Evolutionary conservation across 2,888 invertebrate genomes (phyloP).

Genomic region (Tholera decimalis): DNA sequence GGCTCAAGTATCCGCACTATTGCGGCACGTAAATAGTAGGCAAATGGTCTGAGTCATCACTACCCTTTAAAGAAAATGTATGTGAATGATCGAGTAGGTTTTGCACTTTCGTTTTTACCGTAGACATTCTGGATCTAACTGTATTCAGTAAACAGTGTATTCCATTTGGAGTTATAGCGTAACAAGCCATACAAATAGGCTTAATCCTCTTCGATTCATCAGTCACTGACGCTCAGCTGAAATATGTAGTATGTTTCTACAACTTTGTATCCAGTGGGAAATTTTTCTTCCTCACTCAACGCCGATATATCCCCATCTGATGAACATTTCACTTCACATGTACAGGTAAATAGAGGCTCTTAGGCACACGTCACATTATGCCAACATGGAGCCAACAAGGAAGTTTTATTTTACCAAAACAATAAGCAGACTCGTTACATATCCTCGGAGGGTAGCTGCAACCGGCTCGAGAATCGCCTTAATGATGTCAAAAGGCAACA

Average conservation of each 20-base stretch:
- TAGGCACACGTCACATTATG: constrained; percentile 63
- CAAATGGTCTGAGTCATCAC: constrained; percentile 38
- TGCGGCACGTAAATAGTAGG: constrained; percentile 39
- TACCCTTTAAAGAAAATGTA: background rate
- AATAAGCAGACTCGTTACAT: constrained; percentile 71
- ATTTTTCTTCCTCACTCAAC: constrained; percentile 1
- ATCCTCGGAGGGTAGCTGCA: constrained; percentile 69
- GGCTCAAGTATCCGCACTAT: constrained; percentile 43
- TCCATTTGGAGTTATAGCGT: background rate
- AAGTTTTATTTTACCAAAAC: constrained; percentile 69
- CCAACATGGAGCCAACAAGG: constrained; percentile 61
- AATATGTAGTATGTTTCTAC: constrained; percentile 7
- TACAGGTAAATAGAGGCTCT: constrained; percentile 54
- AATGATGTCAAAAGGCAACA: constrained; percentile 90
- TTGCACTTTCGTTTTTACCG: background rate
- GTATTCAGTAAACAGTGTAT: background rate
- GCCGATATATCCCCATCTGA: constrained; percentile 25
- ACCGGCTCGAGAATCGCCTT: constrained; percentile 75
- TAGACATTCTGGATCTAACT: background rate
- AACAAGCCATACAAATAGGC: background rate
- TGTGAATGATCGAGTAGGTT: background rate
- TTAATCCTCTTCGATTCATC: constrained; percentile 19
- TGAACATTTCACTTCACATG: constrained; percentile 25
- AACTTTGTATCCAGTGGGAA: constrained; percentile 6
- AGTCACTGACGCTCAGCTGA: constrained; percentile 7